A percentile compares a stretch with the other conserved stretches of the same genome.
Conservation (phyloP, 2,797 vertebrate genomes). For the Notolepis coatsorum region DNA sequence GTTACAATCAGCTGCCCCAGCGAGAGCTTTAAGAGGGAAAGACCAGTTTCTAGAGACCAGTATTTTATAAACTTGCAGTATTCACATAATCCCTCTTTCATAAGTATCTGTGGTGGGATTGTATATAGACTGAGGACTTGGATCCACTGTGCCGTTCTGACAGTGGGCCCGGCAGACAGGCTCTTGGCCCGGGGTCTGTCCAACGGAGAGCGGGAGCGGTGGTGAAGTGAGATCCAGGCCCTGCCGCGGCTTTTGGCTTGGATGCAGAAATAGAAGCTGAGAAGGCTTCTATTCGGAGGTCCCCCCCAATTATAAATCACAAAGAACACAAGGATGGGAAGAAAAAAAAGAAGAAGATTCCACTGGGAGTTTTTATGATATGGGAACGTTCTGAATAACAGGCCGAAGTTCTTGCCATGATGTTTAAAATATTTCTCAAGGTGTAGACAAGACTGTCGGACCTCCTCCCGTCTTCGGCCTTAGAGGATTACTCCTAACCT, state of each 20-base stretch:
- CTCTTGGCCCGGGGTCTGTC: slow-evolving; percentile 67
- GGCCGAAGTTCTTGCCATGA: too few relatives aligned
- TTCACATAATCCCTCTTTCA: slow-evolving; percentile 53
- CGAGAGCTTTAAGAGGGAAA: slow-evolving; percentile 13
- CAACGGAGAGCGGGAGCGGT: slow-evolving; percentile 63
- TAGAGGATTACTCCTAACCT: slow-evolving; percentile 24
- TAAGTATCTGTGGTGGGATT: slow-evolving; percentile 56
- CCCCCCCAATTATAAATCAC: slow-evolving; percentile 67
- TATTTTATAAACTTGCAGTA: slow-evolving; percentile 20
- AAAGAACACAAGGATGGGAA: slow-evolving; percentile 44
- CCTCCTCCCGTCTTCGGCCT: slow-evolving; percentile 14
- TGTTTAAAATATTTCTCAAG: too few relatives aligned
- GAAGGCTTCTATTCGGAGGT: slow-evolving; percentile 65
- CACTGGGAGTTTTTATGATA: slow-evolving; percentile 58
- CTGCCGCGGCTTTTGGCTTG: slow-evolving; percentile 63
- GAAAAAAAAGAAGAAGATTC: slow-evolving; percentile 33
- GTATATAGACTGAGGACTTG: slow-evolving; percentile 56
- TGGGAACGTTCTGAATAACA: slow-evolving; percentile 29
- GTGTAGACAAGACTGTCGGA: slow-evolving; percentile 20
- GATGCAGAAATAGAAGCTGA: slow-evolving; percentile 62
- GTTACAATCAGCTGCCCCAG: slow-evolving; percentile 38
- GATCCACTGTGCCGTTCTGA: slow-evolving; percentile 52
- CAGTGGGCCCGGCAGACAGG: slow-evolving; percentile 66
- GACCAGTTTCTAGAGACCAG: slow-evolving; percentile 24
- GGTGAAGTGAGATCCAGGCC: slow-evolving; percentile 44